These are phyloP conservation scores for Siniperca scherzeri DNA, from an alignment of 2,797 vertebrate species.

Conservation along the genomic window DNA sequence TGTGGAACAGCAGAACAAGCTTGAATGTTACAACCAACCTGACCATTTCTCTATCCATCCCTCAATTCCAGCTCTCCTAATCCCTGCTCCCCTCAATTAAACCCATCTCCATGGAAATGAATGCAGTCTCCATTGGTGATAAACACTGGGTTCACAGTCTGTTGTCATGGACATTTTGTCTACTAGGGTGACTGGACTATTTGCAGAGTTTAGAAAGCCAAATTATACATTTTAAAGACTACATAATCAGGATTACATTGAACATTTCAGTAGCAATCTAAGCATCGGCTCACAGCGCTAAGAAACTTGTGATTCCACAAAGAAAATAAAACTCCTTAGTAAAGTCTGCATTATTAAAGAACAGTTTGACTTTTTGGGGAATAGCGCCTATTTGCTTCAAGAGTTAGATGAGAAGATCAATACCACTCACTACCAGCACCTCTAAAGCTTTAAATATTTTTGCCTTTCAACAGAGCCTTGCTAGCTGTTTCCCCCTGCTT, in stretches of 20 bases:
- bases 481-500: background rate
- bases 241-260: background rate
- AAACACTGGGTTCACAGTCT: slow-evolving; percentile 43
- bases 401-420: background rate
- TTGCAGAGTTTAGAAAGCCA: slow-evolving; percentile 12
- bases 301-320: background rate
- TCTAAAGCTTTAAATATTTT: background rate
- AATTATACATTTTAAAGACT: background rate
- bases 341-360: background rate
- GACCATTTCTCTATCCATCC: background rate
- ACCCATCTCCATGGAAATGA: slow-evolving; percentile 50
- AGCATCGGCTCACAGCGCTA: background rate
- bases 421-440: background rate
- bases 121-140: slow-evolving; percentile 39
- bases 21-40: background rate
- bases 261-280: background rate
- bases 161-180: slow-evolving; percentile 36
- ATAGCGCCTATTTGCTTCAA: background rate
- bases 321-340: background rate
- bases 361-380: background rate
- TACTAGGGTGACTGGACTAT: background rate
- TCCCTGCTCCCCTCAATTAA: slow-evolving; percentile 37
- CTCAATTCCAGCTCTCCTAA: background rate
- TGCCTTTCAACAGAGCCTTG: background rate
- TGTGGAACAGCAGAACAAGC: background rate